phyloP scores from a whole-genome alignment of 2,888 invertebrate genomes.

The Nudaria mundana region DNA sequence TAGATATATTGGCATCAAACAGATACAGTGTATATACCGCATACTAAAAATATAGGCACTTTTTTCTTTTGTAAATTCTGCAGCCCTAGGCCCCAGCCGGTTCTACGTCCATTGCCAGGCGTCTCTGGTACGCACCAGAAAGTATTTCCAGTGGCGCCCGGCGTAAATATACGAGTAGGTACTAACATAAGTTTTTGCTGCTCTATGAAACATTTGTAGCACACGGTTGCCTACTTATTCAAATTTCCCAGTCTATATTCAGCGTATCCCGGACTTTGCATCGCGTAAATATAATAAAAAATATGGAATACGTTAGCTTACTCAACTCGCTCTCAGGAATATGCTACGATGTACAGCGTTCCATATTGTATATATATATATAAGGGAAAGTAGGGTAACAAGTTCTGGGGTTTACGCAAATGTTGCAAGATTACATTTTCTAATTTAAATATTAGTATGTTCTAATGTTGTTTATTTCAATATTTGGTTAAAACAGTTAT shows the following conservation, averaged over 20 bases:
- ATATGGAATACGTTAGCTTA: background rate
- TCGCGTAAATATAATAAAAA: background rate
- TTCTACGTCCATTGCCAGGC: too few species aligned
- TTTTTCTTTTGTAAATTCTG: background rate
- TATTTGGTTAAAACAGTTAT: too few species aligned
- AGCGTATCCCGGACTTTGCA: background rate
- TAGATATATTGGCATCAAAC: too few species aligned
- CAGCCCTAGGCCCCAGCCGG: too few species aligned
- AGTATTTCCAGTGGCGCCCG: too few species aligned
- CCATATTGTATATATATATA: background rate
- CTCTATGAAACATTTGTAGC: background rate
- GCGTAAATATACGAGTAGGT: background rate
- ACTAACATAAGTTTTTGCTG: background rate
- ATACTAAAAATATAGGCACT: too few species aligned
- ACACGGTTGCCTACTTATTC: background rate
- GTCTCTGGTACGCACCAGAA: too few species aligned
- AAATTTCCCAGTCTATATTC: background rate
- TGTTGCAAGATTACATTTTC: too few species aligned
- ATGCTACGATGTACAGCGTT: background rate
- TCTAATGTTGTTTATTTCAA: too few species aligned
- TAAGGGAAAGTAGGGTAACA: background rate
- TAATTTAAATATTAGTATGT: too few species aligned
- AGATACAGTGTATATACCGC: too few species aligned
- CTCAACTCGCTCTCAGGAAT: background rate
- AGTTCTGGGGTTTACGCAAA: too few species aligned